Evolutionary conservation across 1,140 invertebrate species (phyloP), one percentile per base, ranked within the genome.

Genomic region (Euschistus heros): DNA sequence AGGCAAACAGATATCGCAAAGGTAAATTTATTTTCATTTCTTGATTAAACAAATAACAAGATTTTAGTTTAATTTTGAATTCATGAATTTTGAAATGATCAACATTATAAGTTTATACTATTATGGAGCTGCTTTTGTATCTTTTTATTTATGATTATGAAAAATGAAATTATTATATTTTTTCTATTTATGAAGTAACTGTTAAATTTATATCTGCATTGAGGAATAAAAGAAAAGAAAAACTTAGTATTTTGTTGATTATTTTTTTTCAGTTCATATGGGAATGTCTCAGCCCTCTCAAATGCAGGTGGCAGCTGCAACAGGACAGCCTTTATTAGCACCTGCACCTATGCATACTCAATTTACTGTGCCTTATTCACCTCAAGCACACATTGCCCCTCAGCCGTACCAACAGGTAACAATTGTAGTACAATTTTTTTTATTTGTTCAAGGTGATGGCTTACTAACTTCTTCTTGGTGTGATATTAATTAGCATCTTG

Each of bases 321-420:
- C 89, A 44, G 90, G 90, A 0, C 89, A 91, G 73, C 90, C 90
- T 6, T 76, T 94, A 61, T 76, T 92, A 69, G 85, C 89, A 37
- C 82, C 88, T 14, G 86, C 84, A 6, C 86, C 76, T 10, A 73
- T 78, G 62, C 73, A 72, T 61, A 65, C 71, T 22, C 71, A 71
- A 64, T 74, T 75, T 63, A 68, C 71, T 26, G 55, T 71, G 37
- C 72, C 71, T 61, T 74, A 74, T 67, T 61, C 65, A 17, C 69
- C 72, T 0, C 73, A 72, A 68, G 69, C 71, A n/a, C 76, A 77
- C 66, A 72, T 75, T 37, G 71, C 74, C 47, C 74, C 74, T 47
- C 76, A 78, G 63, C 77, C 77, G 8, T 72, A 73, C 63, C 71
- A 71, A 63, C 71, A 71, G 67, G 69, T 70, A 64, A 63, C 52